Conservation (phyloP, 2,797 vertebrate genomes). For the Melanotaenia maccullochi region DNA sequence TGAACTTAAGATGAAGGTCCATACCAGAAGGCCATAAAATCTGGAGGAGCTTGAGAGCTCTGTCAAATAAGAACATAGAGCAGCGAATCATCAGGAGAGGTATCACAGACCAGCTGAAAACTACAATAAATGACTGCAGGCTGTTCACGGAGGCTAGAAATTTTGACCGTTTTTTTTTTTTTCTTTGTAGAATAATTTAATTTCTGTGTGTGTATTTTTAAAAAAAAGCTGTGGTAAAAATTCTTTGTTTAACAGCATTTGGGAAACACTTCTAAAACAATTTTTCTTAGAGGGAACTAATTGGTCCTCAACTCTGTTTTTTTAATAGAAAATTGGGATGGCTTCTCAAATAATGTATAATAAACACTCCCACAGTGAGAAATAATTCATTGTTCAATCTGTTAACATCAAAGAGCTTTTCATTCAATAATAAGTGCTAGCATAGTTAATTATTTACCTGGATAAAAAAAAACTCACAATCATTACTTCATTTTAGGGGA, state of each 20-base stretch:
- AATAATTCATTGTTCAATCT: not conserved
- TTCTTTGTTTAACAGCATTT: too few relatives aligned
- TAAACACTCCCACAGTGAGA: not conserved
- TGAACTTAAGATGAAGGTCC: too few relatives aligned
- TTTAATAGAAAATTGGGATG: not conserved
- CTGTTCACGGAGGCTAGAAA: too few relatives aligned
- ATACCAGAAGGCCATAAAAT: too few relatives aligned
- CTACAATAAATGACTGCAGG: too few relatives aligned
- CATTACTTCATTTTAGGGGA: not conserved
- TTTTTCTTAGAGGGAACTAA: not conserved
- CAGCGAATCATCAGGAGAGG: too few relatives aligned
- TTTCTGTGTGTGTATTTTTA: not conserved
- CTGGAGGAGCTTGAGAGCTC: too few relatives aligned
- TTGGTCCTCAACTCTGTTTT: not conserved
- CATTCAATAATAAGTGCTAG: slow-evolving; percentile 54
- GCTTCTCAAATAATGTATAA: not conserved
- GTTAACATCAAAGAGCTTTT: slow-evolving; percentile 21
- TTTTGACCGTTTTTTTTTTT: not conserved
- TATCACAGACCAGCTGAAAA: too few relatives aligned
- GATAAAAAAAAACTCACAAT: not conserved
- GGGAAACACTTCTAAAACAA: not conserved
- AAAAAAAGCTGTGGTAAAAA: not conserved
- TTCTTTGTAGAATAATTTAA: not conserved
- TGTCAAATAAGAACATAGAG: too few relatives aligned
- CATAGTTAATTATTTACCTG: slow-evolving; percentile 3